Conservation (phyloP, 2,797 vertebrate genomes). For the Xyrichtys novacula region DNA sequence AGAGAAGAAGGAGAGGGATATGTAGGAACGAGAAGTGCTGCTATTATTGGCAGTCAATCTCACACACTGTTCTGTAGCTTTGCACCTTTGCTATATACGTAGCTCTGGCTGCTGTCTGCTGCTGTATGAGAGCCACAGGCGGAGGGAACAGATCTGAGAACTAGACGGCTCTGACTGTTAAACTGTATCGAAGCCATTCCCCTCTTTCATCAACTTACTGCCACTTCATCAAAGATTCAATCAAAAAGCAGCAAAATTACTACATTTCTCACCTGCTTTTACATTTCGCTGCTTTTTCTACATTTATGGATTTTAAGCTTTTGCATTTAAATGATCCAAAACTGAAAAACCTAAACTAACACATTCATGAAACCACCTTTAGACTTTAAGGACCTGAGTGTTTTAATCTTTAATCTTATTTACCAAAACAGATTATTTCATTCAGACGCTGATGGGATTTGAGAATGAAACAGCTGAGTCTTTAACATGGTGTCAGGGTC, state of each 20-base stretch:
- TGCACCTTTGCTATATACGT: constrained; percentile 27
- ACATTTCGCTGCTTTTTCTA: too few species aligned
- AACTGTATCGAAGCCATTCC: too few species aligned
- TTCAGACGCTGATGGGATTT: not conserved
- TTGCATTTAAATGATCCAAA: too few species aligned
- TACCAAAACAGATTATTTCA: not conserved
- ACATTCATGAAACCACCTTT: too few species aligned
- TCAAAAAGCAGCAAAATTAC: too few species aligned
- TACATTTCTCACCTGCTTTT: too few species aligned
- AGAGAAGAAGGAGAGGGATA: not conserved
- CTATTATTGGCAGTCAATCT: constrained; percentile 56
- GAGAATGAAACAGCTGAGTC: not conserved
- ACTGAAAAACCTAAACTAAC: too few species aligned
- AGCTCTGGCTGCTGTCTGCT: constrained; percentile 16
- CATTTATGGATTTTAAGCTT: too few species aligned
- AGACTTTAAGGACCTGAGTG: too few species aligned
- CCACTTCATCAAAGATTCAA: too few species aligned
- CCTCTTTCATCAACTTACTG: too few species aligned
- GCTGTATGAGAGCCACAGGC: constrained; percentile 31
- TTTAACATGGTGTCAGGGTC: not conserved
- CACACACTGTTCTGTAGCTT: constrained; percentile 41
- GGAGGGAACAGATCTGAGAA: constrained; percentile 22
- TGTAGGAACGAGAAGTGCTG: constrained; percentile 22
- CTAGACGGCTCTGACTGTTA: not conserved
- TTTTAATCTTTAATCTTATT: too few species aligned